Evolutionary conservation across 2,113 vertebrate species (phyloP).

Genomic region (Psettodes erumei): DNA sequence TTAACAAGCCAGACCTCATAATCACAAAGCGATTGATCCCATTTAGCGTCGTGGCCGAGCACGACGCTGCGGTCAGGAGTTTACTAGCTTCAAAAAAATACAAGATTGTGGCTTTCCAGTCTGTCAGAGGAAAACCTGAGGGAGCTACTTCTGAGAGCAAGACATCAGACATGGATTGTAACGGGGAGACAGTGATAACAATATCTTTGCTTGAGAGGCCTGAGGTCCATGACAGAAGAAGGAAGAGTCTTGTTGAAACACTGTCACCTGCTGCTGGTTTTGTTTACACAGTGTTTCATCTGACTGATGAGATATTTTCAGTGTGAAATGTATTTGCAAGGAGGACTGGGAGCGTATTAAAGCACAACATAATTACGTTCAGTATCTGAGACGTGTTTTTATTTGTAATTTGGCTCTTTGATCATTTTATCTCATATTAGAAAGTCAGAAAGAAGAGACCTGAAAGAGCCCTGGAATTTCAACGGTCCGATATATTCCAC

Average conservation of each 20-base stretch:
- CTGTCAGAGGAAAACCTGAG: constrained; percentile 48
- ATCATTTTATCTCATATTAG: constrained; percentile 1
- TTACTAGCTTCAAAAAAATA: constrained; percentile 22
- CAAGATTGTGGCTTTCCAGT: constrained; percentile 36
- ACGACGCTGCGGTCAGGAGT: constrained; percentile 28
- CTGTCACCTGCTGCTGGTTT: constrained; percentile 43
- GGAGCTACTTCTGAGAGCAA: constrained; percentile 49
- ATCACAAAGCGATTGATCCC: constrained; percentile 12
- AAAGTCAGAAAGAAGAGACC: not conserved
- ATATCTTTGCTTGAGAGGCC: constrained; percentile 52
- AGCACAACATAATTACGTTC: not conserved
- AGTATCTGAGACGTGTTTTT: not conserved
- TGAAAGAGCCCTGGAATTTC: not conserved
- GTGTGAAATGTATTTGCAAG: not conserved
- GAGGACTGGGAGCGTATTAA: not conserved
- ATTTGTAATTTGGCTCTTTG: too few species aligned
- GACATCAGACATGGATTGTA: constrained; percentile 58
- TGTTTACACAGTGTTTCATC: constrained; percentile 45
- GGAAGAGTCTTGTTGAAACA: constrained; percentile 32
- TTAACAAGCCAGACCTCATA: constrained; percentile 23
- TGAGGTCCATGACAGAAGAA: constrained; percentile 26
- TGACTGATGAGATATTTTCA: constrained; percentile 31
- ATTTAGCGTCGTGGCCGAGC: constrained; percentile 11
- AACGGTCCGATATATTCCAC: constrained; percentile 21
- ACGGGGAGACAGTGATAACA: constrained; percentile 47